phyloP scores from a whole-genome alignment of 2,797 vertebrate genomes.

The Periparus ater region DNA sequence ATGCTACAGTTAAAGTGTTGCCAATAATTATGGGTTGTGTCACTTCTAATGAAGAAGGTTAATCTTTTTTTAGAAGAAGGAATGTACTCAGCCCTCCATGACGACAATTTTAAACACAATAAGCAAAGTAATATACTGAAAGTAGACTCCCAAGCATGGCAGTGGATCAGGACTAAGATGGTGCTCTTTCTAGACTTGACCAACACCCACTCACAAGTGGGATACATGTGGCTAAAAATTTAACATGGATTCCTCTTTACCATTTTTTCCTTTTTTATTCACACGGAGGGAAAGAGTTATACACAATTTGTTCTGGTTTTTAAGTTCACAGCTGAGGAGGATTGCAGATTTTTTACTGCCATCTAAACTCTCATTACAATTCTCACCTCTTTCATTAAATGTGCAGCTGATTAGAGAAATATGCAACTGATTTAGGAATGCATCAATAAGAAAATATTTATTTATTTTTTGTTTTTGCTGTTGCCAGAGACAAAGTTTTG shows the following conservation, averaged over 20 bases:
- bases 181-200: not conserved
- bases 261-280: not conserved
- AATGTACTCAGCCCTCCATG: not conserved
- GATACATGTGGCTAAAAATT: not conserved
- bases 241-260: not conserved
- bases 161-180: not conserved
- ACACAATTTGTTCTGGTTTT: not conserved
- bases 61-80: not conserved
- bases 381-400: not conserved
- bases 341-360: not conserved
- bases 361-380: not conserved
- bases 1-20: not conserved
- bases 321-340: not conserved
- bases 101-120: not conserved
- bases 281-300: not conserved
- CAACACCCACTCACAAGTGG: fast-evolving
- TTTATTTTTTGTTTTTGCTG: not conserved
- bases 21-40: not conserved
- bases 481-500: not conserved
- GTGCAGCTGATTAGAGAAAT: not conserved
- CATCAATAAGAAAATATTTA: not conserved
- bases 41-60: not conserved
- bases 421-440: not conserved
- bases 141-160: not conserved
- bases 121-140: not conserved